Conservation (phyloP, 64 coral and sea anemone species). For the Platygyra sinensis region DNA sequence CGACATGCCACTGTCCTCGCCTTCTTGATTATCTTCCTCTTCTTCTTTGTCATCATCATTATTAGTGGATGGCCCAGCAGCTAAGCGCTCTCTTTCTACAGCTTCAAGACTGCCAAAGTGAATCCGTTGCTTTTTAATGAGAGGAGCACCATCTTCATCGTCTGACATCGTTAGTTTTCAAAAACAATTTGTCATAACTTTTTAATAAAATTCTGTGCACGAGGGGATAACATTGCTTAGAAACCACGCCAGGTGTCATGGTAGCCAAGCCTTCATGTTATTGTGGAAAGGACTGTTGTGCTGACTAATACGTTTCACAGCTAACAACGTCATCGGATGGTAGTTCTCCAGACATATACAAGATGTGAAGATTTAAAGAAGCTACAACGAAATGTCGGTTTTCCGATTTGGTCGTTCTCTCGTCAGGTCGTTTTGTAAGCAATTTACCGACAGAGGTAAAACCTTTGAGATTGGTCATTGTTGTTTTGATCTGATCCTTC, state of each 20-base stretch:
- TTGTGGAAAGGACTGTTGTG: not conserved
- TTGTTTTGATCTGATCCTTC: not conserved
- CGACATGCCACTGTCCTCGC: slow-evolving; percentile 48
- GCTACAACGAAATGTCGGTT: not conserved
- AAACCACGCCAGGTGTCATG: not conserved
- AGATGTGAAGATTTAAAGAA: not conserved
- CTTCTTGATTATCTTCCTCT: slow-evolving; percentile 36
- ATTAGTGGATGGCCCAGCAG: slow-evolving; percentile 52
- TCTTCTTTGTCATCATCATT: slow-evolving; percentile 21
- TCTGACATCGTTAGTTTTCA: slow-evolving; percentile 74
- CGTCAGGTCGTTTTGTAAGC: not conserved
- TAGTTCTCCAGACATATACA: too few relatives aligned
- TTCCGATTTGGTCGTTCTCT: slow-evolving; percentile 6
- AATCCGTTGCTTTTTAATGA: slow-evolving; percentile 85
- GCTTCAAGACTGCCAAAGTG: slow-evolving; percentile 96
- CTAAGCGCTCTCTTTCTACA: slow-evolving; percentile 81
- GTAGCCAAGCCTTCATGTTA: not conserved
- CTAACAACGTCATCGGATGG: too few relatives aligned
- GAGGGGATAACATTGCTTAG: not conserved
- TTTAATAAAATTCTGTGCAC: not conserved
- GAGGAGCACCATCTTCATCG: slow-evolving; percentile 80
- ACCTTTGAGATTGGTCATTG: not conserved
- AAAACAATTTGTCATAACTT: not conserved
- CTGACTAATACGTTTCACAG: not conserved
- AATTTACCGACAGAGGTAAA: slow-evolving; percentile 7